These are phyloP conservation scores for Campoplex capitator DNA, from an alignment of 2,888 invertebrate genomes.

Conservation along the genomic window DNA sequence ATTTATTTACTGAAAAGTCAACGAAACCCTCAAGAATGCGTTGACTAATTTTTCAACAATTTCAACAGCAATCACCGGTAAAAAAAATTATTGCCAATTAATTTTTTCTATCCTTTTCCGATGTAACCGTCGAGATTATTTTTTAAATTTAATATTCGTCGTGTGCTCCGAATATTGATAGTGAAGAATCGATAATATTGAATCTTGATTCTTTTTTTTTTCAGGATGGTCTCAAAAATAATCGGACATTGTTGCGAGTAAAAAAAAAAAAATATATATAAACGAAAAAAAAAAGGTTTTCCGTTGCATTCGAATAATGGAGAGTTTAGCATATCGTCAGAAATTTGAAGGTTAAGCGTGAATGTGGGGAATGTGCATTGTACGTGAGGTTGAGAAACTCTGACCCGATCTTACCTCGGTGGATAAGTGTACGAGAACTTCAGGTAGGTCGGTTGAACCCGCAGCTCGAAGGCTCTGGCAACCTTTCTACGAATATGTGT, in stretches of 20 bases:
- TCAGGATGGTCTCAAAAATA: too few relatives aligned
- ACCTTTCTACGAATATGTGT: slow-evolving; percentile 76
- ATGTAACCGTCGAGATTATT: background rate
- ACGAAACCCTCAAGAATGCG: background rate
- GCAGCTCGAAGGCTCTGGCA: slow-evolving; percentile 66
- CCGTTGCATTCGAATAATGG: background rate
- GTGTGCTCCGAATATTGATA: background rate
- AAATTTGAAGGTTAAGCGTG: slow-evolving; percentile 22
- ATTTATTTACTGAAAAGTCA: background rate
- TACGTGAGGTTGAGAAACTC: slow-evolving; percentile 73
- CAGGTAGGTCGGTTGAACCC: slow-evolving; percentile 81
- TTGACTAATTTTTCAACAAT: background rate
- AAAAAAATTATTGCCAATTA: background rate
- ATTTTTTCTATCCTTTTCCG: background rate
- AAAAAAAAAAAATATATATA: background rate
- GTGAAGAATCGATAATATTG: background rate
- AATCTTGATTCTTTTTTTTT: background rate
- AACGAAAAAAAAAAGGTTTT: background rate
- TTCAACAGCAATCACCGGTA: background rate
- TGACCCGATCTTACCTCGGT: slow-evolving; percentile 64
- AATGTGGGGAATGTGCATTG: background rate
- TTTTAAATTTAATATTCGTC: background rate
- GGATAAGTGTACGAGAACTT: slow-evolving; percentile 74
- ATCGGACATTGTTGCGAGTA: too few relatives aligned
- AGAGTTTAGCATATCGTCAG: background rate